phyloP scores from a whole-genome alignment of 2,888 invertebrate genomes.

The Drosophila kokeensis region DNA sequence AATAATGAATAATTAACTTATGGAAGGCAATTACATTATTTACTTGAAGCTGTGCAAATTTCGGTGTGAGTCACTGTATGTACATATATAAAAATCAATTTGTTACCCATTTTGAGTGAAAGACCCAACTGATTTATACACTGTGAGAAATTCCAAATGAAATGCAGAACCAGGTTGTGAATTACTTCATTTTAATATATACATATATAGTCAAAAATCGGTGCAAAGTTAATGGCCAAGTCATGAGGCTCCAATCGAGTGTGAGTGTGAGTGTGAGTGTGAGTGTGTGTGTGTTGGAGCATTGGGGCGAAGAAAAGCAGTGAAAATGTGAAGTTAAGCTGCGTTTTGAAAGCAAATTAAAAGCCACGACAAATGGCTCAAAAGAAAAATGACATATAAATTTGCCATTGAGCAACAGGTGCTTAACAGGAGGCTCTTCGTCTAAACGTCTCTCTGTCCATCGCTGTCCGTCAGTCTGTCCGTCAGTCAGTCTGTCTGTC shows the following conservation, averaged over 20 bases:
- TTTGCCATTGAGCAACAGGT: slow-evolving; percentile 67
- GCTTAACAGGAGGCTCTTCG: slow-evolving; percentile 24
- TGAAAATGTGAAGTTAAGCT: slow-evolving; percentile 63
- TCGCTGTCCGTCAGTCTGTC: too few relatives aligned
- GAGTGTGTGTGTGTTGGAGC: not conserved
- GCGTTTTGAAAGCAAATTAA: slow-evolving; percentile 73
- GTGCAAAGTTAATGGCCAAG: not conserved
- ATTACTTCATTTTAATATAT: not conserved
- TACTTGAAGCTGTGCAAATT: too few relatives aligned
- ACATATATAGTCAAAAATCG: not conserved
- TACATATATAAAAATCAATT: not conserved
- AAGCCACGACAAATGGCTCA: slow-evolving; percentile 72
- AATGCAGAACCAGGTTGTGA: too few relatives aligned
- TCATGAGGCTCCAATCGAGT: not conserved
- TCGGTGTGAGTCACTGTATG: too few relatives aligned
- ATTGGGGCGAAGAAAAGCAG: slow-evolving; percentile 22
- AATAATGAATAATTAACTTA: too few relatives aligned
- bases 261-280: too few relatives aligned
- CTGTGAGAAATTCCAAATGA: too few relatives aligned
- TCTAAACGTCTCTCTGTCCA: not conserved
- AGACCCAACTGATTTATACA: not conserved
- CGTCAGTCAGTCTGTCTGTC: not conserved
- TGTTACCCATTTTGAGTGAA: not conserved
- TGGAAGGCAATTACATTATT: too few relatives aligned
- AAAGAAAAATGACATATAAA: slow-evolving; percentile 71